Evolutionary conservation across 2,888 invertebrate genomes (phyloP).

Genomic region (Drosophila infuscata): DNA sequence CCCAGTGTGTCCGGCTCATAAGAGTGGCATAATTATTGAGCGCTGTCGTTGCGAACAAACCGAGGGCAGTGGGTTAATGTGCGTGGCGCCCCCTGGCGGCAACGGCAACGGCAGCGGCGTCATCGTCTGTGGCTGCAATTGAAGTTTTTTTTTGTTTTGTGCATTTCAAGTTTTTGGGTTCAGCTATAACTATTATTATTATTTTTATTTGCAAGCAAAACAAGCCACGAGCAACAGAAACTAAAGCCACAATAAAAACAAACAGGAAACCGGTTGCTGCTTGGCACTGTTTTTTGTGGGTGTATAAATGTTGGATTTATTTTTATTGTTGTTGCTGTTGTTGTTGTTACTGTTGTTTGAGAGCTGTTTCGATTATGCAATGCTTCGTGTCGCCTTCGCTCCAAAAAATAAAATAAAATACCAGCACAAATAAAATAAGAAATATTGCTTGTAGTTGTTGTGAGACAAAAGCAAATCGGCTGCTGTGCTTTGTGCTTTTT

Average conservation of each 20-base stretch:
- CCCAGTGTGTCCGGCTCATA: neutral
- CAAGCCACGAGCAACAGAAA: constrained; percentile 28
- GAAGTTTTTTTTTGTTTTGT: constrained; percentile 40
- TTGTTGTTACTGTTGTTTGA: constrained; percentile 13
- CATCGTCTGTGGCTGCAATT: constrained; percentile 45
- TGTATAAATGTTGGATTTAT: constrained; percentile 54
- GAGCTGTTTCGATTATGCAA: constrained; percentile 65
- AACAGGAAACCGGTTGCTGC: constrained; percentile 56
- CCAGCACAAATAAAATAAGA: constrained; percentile 12
- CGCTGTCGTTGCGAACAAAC: constrained; percentile 29
- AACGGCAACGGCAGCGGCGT: constrained; percentile 24
- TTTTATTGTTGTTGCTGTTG: constrained; percentile 39
- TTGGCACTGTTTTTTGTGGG: constrained; percentile 58
- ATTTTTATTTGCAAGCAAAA: constrained; percentile 53
- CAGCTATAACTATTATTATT: constrained; percentile 52
- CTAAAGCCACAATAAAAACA: constrained; percentile 13
- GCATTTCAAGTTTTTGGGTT: constrained; percentile 49
- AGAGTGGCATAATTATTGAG: constrained; percentile 56
- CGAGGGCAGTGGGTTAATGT: constrained; percentile 74
- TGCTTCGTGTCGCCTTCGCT: constrained; percentile 66
- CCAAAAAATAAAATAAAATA: constrained; percentile 42
- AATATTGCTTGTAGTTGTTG: constrained; percentile 56
- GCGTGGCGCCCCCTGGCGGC: constrained; percentile 48
- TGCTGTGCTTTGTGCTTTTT: constrained; percentile 43
- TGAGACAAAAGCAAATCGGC: constrained; percentile 25